Evolutionary conservation across 2,888 invertebrate genomes (phyloP), one percentile per base, ranked within the genome.

Genomic region (Drosophila monieri): DNA sequence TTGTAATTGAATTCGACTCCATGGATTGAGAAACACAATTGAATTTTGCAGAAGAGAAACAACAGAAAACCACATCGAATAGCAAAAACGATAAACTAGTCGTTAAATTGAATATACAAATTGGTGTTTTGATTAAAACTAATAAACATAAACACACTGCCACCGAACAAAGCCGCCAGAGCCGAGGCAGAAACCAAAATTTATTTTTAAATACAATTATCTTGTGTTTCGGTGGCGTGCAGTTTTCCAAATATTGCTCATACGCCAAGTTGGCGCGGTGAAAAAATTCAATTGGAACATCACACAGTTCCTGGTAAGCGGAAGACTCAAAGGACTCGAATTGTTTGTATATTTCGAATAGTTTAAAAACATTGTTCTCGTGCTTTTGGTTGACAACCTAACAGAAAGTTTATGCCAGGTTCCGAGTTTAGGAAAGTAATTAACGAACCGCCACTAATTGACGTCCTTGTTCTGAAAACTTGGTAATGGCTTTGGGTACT

Each of bases 51-150:
- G 4, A 27, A 39, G 53, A 56, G 30, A 67, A 54, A 74, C 2
- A 35, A 6, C 10, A 32, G 12, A 51, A 62, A 21, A 49, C 41
- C 54, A 14, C 53, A 53, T 53, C 27, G 53, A 44, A 55, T 32
- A 32, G 43, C 23, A 25, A 56, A 78, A 55, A 59, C 58, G 58
- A 69, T 75, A 52, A 78, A 78, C 77, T 73, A 69, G 74, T 54
- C 74, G 48, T 69, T 69, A 73, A 73, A 69, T 65, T 49, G 68
- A 49, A 73, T 73, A 69, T 30, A 73, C 66, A 54, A 69, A 69
- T 73, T 73, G 52, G 57, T 68, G 57, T 60, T 60, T 74, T 69
- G 54, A 73, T 47, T 69, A 69, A 69, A 69, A 66, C 67, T 73
- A 73, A 69, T 73, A 69, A 65, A 73, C 74, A 69, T 54, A 66